phyloP scores from a whole-genome alignment of 2,888 invertebrate genomes.

The Oligia latruncula region DNA sequence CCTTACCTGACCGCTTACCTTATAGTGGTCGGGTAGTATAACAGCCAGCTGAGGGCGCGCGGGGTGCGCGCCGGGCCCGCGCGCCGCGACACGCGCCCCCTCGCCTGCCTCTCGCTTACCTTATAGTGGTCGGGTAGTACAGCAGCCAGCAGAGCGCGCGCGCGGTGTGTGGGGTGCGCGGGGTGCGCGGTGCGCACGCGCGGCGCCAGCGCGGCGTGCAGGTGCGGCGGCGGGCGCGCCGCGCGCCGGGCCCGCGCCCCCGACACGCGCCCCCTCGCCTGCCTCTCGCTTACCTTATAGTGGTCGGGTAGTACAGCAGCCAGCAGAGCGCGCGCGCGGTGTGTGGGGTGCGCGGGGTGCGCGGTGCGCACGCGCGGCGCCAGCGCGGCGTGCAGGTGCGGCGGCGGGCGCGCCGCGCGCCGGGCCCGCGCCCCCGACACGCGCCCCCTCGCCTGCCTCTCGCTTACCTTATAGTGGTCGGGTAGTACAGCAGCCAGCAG shows the following conservation, averaged over 20 bases:
- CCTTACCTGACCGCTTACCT: too few relatives aligned
- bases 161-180: conserved; percentile 67
- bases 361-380: conserved; percentile 3
- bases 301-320: conserved; percentile 45
- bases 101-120: too few relatives aligned
- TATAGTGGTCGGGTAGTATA: conserved; percentile 39
- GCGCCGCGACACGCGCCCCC: background rate
- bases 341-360: conserved; percentile 67
- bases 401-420: conserved; percentile 67
- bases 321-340: conserved; percentile 69
- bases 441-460: background rate
- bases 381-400: conserved; percentile 65
- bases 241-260: conserved; percentile 66
- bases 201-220: conserved; percentile 66
- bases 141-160: conserved; percentile 41
- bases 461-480: conserved; percentile 19
- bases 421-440: conserved; percentile 13
- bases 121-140: conserved; percentile 39
- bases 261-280: conserved; percentile 1
- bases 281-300: too few relatives aligned
- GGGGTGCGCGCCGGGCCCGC: conserved; percentile 66
- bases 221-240: conserved; percentile 20
- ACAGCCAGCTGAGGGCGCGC: conserved; percentile 38
- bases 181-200: conserved; percentile 66
- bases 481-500: conserved; percentile 45